These are phyloP conservation scores for Gibbula magus DNA, from an alignment of 2,888 invertebrate species.

Conservation along the genomic window DNA sequence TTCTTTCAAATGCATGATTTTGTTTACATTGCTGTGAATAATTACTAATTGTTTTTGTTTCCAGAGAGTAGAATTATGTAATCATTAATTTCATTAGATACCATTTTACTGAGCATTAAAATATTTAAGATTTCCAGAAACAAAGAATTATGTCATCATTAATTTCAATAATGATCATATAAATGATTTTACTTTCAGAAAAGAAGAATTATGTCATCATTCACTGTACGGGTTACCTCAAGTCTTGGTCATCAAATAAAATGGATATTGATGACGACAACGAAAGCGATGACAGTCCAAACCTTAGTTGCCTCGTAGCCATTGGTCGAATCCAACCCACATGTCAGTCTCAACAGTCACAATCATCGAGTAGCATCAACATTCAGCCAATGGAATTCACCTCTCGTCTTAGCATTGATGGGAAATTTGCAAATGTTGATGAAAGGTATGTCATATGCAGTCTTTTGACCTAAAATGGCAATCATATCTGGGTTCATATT, in stretches of 20 bases:
- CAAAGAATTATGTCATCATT: too few species aligned
- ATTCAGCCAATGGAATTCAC: constrained; percentile 79
- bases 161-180: background rate
- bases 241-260: constrained; percentile 91
- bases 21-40: too few species aligned
- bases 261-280: constrained; percentile 82
- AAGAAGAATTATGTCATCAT: constrained; percentile 88
- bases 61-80: too few species aligned
- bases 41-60: too few species aligned
- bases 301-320: constrained; percentile 90
- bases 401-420: constrained; percentile 90
- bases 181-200: constrained; percentile 77
- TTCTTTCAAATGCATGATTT: too few species aligned
- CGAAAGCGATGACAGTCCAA: constrained; percentile 81
- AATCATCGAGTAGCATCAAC: constrained; percentile 44
- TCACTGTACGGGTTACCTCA: constrained; percentile 94
- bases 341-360: constrained; percentile 77
- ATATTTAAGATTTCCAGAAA: too few species aligned
- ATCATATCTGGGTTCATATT: too few species aligned
- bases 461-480: too few species aligned
- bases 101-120: too few species aligned
- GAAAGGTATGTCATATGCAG: constrained; percentile 81
- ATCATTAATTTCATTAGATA: too few species aligned
- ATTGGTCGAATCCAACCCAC: constrained; percentile 86
- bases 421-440: constrained; percentile 93